A percentile compares a stretch with the other conserved stretches of the same genome.
Evolutionary conservation across 2,113 vertebrate genomes (phyloP).

Genomic region (Anarrhichthys ocellatus): DNA sequence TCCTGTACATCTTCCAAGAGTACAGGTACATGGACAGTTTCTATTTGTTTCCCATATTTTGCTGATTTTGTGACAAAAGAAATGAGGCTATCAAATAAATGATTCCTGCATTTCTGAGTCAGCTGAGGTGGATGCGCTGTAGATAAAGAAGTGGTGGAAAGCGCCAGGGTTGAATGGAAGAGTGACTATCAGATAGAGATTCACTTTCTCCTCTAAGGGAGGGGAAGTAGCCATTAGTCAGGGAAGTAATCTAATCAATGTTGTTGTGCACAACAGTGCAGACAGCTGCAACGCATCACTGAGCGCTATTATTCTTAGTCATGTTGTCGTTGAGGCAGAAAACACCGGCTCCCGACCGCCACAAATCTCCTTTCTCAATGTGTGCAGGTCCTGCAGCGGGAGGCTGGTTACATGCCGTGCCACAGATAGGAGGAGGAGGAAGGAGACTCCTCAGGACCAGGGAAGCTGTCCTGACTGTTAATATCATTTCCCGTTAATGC

Average conservation of each 20-base stretch:
- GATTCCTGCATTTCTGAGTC: conserved; percentile 42
- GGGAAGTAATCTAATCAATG: conserved; percentile 79
- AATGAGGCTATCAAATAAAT: conserved; percentile 46
- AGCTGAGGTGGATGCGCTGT: conserved; percentile 50
- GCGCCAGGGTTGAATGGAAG: conserved; percentile 63
- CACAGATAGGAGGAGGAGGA: conserved; percentile 9
- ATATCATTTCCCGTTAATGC: conserved; percentile 26
- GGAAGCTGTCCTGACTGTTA: conserved; percentile 33
- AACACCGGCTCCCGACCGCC: conserved; percentile 3
- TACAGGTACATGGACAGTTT: not conserved
- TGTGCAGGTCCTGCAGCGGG: conserved; percentile 30
- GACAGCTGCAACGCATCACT: conserved; percentile 70
- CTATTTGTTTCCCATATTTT: not conserved
- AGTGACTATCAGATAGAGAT: conserved; percentile 79
- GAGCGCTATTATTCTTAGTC: conserved; percentile 77
- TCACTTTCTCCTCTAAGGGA: conserved; percentile 73
- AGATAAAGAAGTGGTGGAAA: conserved; percentile 64
- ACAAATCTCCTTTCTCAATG: conserved; percentile 36
- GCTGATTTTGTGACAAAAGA: conserved; percentile 23
- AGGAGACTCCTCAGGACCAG: not conserved
- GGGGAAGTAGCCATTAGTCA: conserved; percentile 80
- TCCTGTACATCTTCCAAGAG: not conserved
- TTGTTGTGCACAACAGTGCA: conserved; percentile 75
- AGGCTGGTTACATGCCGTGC: conserved; percentile 14
- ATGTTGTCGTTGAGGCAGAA: conserved; percentile 66